These are phyloP conservation scores for Mimachlamys varia DNA, from an alignment of 2,888 invertebrate species.

Conservation along the genomic window DNA sequence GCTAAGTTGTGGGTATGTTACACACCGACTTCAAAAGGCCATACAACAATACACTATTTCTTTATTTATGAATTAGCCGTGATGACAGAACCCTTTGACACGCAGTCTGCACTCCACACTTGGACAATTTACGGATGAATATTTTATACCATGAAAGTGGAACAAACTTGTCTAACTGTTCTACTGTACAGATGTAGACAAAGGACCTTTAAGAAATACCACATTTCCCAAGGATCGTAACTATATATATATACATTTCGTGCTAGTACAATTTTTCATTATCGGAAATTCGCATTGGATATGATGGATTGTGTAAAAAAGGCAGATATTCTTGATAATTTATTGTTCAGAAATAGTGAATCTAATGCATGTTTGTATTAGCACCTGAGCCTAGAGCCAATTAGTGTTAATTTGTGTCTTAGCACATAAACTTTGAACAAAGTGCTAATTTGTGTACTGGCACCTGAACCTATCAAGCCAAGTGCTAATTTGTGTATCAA, in stretches of 20 bases:
- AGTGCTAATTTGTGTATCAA: neutral
- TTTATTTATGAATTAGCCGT: neutral
- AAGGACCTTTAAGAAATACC: neutral
- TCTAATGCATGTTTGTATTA: neutral
- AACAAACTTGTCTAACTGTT: constrained; percentile 17
- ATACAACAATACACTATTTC: neutral
- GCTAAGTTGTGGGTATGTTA: neutral
- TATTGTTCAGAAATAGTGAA: neutral
- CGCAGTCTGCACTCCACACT: constrained; percentile 4
- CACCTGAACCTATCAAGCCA: neutral
- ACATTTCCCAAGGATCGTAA: constrained; percentile 16
- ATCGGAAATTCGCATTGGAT: neutral
- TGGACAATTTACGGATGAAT: neutral
- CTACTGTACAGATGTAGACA: neutral
- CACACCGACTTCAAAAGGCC: constrained; percentile 2
- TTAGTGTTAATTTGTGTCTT: neutral
- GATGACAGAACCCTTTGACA: constrained; percentile 6
- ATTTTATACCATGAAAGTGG: neutral
- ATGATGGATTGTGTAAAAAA: neutral
- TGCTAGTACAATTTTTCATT: neutral
- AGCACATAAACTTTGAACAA: neutral
- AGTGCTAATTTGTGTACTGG: neutral
- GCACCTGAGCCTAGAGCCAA: neutral
- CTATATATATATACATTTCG: neutral
- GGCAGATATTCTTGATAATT: neutral